phyloP scores from a whole-genome alignment of 2,113 vertebrate genomes.

The Aegithalos caudatus region DNA sequence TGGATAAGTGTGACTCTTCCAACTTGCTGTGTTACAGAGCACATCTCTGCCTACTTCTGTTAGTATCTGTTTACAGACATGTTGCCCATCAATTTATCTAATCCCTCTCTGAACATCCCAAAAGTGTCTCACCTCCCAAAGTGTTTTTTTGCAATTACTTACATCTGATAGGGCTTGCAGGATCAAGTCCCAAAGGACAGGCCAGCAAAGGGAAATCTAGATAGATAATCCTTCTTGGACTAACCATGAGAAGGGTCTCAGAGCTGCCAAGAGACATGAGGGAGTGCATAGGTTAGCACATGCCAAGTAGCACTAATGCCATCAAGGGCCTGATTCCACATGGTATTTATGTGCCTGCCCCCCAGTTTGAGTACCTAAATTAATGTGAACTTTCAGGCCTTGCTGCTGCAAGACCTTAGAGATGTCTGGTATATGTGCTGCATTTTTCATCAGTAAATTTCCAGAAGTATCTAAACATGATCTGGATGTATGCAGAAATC shows the following conservation, averaged over 20 bases:
- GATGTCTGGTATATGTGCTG: not conserved
- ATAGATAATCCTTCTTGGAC: not conserved
- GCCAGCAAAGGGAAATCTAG: not conserved
- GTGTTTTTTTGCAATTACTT: constrained; percentile 4
- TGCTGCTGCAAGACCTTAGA: not conserved
- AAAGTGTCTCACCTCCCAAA: not conserved
- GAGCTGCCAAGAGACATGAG: not conserved
- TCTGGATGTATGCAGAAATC: not conserved
- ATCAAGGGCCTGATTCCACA: not conserved
- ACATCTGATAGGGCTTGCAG: not conserved
- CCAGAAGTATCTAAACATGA: not conserved
- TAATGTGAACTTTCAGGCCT: rapidly evolving
- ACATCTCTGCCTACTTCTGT: not conserved
- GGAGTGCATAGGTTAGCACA: not conserved
- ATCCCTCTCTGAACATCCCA: not conserved
- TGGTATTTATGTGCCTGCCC: not conserved
- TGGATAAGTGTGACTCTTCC: not conserved
- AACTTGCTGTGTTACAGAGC: not conserved
- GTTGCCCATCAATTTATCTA: not conserved
- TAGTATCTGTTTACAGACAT: not conserved
- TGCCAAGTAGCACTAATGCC: not conserved
- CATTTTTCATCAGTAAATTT: not conserved
- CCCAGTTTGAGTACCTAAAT: not conserved
- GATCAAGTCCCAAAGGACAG: not conserved
- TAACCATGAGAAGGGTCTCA: not conserved